Evolutionary conservation across 1,140 invertebrate species (phyloP), one percentile per base, ranked within the genome.

Genomic region (Colletes latitarsis): DNA sequence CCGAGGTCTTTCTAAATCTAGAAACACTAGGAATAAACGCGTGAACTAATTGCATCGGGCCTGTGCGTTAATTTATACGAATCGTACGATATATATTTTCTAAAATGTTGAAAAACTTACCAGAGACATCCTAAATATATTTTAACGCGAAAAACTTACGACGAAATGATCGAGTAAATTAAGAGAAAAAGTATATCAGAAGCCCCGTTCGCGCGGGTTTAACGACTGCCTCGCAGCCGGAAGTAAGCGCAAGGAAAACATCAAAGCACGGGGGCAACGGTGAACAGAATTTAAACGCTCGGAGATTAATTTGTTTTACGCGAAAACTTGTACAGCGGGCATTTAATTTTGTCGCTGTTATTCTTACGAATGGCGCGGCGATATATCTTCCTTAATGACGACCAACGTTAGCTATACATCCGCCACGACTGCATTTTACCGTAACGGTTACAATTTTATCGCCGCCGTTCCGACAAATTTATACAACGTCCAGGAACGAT

Each of bases 321-420:
- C 14, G 19, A 6, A 49, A 30, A 49, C 6, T 55, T 57, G 9
- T 39, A 53, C 53, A 49, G 21, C 21, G 21, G 9, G 21, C 21
- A 21, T 53, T 57, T 57, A 57, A 57, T 57, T 57, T 5, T n/a
- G 55, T n/a, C 15, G 4, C 3, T n/a, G 15, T 57, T 57, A 57
- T 57, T n/a, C 55, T n/a, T n/a, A n/a, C n/a, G n/a, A 68, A 68
- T 21, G 14, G 66, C 9, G 39, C 4, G 2, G 17, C 15, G 10
- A 58, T 71, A 58, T 43, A 15, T 71, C 69, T 58, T 19, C 4
- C 6, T 58, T 58, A 71, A 71, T 8, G 17, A 43, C 55, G 21
- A 53, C 14, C 0, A 30, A 4, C 12, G 49, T n/a, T 12, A 6
- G 9, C 17, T 39, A 17, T 19, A n/a, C 30, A 39, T 15, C 4